A percentile compares a stretch with the other conserved stretches of the same genome.
Evolutionary conservation across 2,797 vertebrate species (phyloP).

Genomic region (Poeciliopsis presidionis): DNA sequence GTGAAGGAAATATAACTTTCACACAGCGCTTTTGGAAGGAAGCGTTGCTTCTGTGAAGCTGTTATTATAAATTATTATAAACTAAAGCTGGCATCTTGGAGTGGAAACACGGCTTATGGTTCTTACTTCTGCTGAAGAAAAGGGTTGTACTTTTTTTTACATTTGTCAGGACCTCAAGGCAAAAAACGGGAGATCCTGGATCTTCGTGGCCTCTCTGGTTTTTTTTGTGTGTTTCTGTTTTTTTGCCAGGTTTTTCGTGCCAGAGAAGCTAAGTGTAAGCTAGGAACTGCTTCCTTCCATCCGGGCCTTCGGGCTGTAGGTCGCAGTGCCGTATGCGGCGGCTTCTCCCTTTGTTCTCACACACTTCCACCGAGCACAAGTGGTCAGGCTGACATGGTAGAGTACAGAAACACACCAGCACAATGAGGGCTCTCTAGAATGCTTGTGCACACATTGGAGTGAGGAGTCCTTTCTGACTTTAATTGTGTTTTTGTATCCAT

Average conservation of each 20-base stretch:
- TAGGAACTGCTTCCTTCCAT: conserved; percentile 35
- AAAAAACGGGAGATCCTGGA: conserved; percentile 56
- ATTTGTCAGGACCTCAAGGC: conserved; percentile 51
- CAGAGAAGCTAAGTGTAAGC: conserved; percentile 46
- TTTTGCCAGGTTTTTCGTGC: conserved; percentile 59
- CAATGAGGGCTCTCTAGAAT: conserved; percentile 47
- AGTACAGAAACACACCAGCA: conserved; percentile 36
- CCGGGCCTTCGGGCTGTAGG: conserved; percentile 40
- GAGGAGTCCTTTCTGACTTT: conserved; percentile 58
- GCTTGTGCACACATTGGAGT: conserved; percentile 45
- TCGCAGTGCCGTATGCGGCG: conserved; percentile 61
- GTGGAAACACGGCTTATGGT: conserved; percentile 48
- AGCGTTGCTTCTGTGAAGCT: conserved; percentile 63
- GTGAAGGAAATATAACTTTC: conserved; percentile 63
- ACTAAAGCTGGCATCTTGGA: conserved; percentile 31
- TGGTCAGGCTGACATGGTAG: conserved; percentile 46
- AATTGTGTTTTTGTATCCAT: conserved; percentile 74
- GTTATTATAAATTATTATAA: conserved; percentile 52
- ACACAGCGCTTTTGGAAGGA: conserved; percentile 52
- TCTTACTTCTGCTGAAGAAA: conserved; percentile 41
- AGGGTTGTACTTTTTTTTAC: conserved; percentile 24
- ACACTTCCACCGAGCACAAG: conserved; percentile 25
- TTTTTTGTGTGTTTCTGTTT: conserved; percentile 10
- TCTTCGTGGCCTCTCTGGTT: conserved; percentile 52
- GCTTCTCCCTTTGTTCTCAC: conserved; percentile 39